A percentile compares a stretch with the other conserved stretches of the same genome.
Conservation (phyloP, 2,888 invertebrate species). For the Volucella inanis region DNA sequence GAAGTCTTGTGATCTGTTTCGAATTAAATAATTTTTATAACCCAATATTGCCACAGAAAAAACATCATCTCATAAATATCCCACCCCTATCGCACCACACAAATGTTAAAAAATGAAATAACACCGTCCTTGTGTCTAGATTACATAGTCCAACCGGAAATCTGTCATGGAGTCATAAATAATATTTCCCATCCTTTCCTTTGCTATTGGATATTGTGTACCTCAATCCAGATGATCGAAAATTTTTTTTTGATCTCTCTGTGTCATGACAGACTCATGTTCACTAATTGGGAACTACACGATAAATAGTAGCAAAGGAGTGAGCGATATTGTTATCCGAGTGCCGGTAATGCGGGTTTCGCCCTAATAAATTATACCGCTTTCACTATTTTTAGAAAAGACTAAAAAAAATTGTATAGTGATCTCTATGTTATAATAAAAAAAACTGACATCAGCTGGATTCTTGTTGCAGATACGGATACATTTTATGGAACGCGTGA, state of each 20-base stretch:
- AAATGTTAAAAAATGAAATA: slow-evolving; percentile 35
- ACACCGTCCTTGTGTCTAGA: slow-evolving; percentile 22
- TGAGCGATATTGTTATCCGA: slow-evolving; percentile 49
- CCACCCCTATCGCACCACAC: slow-evolving; percentile 40
- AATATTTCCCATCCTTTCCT: slow-evolving; percentile 49
- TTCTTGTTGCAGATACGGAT: slow-evolving; percentile 38
- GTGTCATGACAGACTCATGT: slow-evolving; percentile 55
- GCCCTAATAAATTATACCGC: slow-evolving; percentile 56
- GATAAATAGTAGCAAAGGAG: slow-evolving; percentile 56
- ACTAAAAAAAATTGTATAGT: slow-evolving; percentile 38
- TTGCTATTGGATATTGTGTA: slow-evolving; percentile 1
- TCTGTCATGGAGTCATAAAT: slow-evolving; percentile 65
- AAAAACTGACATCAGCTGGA: slow-evolving; percentile 31
- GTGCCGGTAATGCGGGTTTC: slow-evolving; percentile 64
- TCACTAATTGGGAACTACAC: slow-evolving; percentile 65
- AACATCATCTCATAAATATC: slow-evolving; percentile 42
- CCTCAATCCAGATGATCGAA: slow-evolving; percentile 58
- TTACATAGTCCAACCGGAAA: slow-evolving; percentile 58
- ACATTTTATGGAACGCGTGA: slow-evolving; percentile 24
- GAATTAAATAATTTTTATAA: slow-evolving; percentile 9
- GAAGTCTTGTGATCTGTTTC: slow-evolving; percentile 2
- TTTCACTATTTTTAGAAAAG: slow-evolving; percentile 66
- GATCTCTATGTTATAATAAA: slow-evolving; percentile 41
- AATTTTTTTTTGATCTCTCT: slow-evolving; percentile 51
- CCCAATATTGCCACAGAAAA: neutral